Base-by-base conservation (phyloP, 2,888 invertebrate species). In the Harmothoe impar region DNA sequence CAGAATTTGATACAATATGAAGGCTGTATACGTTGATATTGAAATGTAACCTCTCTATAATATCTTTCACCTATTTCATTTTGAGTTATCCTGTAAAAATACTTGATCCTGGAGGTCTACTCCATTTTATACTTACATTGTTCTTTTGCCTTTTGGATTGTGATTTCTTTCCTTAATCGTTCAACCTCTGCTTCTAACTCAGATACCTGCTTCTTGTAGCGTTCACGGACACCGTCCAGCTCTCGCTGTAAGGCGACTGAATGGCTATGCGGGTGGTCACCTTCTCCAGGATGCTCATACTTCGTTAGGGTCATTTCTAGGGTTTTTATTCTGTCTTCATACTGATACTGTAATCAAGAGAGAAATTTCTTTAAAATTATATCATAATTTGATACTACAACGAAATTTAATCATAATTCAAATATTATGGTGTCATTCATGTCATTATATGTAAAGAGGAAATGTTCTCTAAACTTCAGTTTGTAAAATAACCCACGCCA, bases 281-380 rank as follows among this genome's bases (percentile, higher is more conserved):
- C 92, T 35, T 91, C 90, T 5, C 88, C 91, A 1, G 90, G 89
- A 17, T 72, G 72, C 77, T 89, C 81, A 91, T 94, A 94, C 43
- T 93, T 93, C 62, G 93, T 91, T 91, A 95, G 86, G 93, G 94
- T 94, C 7, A 91, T 88, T 91, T 95, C 95, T 68, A 95, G 91
- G 89, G 94, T 94, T 51, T 93, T 92, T 78, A 95, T 94, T 52
- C 95, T 93, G 29, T 95, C 95, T 89, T 95, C 95, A 93, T 94
- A 95, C 92, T 95, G 94, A 72, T 94, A 89, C 95, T 95, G 86
- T 15, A 72, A 56, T 25, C n/a, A 62, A 10, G 43, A 43, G 3
- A 43, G 43, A 43, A n/a, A n/a, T n/a, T 43, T 43, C 43, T 7
- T 43, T 43, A 3, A 43, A 10, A 43, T 43, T 43, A 43, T n/a